Percentiles rank a stretch among this genome's conserved stretches.
Evolutionary conservation across 2,797 vertebrate genomes (phyloP).

Genomic region (Limosa lapponica): DNA sequence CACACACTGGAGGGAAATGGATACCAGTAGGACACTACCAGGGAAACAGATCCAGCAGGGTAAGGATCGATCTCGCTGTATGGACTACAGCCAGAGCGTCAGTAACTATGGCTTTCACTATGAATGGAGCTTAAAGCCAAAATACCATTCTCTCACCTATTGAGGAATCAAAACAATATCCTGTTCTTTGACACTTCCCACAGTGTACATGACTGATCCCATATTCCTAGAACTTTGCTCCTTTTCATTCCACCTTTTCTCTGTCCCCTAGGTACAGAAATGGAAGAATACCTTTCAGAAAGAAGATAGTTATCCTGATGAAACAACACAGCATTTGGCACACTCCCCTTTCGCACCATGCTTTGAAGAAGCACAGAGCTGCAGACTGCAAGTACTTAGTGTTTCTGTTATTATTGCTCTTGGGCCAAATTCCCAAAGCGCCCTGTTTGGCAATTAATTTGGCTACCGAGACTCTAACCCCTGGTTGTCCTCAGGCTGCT

Average conservation of each 20-base stretch:
- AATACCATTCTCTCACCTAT: neutral
- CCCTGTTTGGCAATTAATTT: neutral
- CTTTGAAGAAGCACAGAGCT: neutral
- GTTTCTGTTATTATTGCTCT: conserved; percentile 9
- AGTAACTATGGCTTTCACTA: neutral
- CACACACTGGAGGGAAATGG: neutral
- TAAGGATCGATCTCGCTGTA: neutral
- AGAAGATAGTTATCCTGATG: neutral
- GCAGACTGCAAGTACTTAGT: neutral
- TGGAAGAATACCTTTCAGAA: neutral
- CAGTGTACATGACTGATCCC: neutral
- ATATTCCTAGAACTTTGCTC: neutral
- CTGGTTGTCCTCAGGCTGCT: conserved; percentile 7
- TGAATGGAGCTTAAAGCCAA: neutral
- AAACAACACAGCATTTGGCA: neutral
- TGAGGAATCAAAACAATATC: neutral
- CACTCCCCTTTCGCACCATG: neutral
- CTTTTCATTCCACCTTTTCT: neutral
- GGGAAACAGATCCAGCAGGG: neutral
- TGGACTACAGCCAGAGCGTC: neutral
- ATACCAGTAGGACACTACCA: neutral
- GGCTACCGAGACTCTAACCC: neutral
- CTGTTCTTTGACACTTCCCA: neutral
- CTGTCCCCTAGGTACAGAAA: neutral
- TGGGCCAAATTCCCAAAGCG: neutral